Evolutionary conservation across 2,113 vertebrate genomes (phyloP), one percentile per base, ranked within the genome.

Genomic region (Cyprinodon tularosa): DNA sequence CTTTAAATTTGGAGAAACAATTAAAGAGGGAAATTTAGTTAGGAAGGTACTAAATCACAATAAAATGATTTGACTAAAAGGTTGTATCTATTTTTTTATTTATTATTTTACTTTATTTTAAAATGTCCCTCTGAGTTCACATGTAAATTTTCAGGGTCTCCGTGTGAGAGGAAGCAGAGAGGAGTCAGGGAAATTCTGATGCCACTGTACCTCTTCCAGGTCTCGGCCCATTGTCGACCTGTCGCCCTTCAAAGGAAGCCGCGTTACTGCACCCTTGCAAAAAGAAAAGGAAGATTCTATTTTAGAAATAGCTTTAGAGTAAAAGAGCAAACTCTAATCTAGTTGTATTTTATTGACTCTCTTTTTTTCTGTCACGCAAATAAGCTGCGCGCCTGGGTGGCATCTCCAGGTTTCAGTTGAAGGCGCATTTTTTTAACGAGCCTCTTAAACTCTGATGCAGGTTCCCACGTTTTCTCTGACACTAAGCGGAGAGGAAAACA

Each of bases 171-270:
- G 72, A 73, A 86, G 84, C 74, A 91, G 81, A 80, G 76, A 79
- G 72, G 61, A 95, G 90, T 84, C 84, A 90, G 88, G 81, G 80
- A 80, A 87, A 91, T 87, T 87, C 87, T 90, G 90, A 53, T 78
- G 76, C 80, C 83, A 88, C 90, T 88, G 89, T 90, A 92, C 93
- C 91, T 92, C 91, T 63, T 92, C 89, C 89, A 90, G 87, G 83
- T 90, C 90, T 96, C 95, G 96, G 95, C 93, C 94, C 93, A 95
- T 93, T 94, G 93, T 95, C 94, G 87, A 96, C 92, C 93, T 96
- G 95, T 96, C 95, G 95, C 94, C 95, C 95, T 96, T 96, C 94
- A 96, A 95, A 96, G 95, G 94, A 92, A 94, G 90, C 90, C 88
- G 90, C 92, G 94, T 87, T 93, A 95, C 91, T 93, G 90, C 88